Evolutionary conservation across 2,797 vertebrate genomes (phyloP).

Genomic region (Tarsius wallacei): DNA sequence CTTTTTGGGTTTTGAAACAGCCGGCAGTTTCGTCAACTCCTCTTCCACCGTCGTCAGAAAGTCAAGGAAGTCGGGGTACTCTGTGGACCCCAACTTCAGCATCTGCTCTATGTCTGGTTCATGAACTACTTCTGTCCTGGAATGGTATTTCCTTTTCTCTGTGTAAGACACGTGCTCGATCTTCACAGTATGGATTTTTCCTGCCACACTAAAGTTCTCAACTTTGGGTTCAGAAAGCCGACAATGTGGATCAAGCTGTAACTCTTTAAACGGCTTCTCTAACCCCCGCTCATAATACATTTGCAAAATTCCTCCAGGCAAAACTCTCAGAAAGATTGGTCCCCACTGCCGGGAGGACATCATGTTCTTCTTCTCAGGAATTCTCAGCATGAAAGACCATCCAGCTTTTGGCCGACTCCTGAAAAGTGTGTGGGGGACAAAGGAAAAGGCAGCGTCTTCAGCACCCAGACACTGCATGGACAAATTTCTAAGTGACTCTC

Average conservation of each 20-base stretch:
- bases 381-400: constrained; percentile 98
- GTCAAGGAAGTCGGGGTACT: constrained; percentile 95
- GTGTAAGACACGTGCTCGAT: constrained; percentile 96
- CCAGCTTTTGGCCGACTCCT: constrained; percentile 94
- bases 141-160: constrained; percentile 96
- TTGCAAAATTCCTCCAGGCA: constrained; percentile 95
- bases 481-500: constrained; percentile 80
- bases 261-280: constrained; percentile 98
- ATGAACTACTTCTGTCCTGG: constrained; percentile 95
- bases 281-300: constrained; percentile 98
- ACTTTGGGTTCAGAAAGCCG: constrained; percentile 96
- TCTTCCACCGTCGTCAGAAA: constrained; percentile 95
- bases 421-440: constrained; percentile 93
- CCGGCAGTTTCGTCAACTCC: constrained; percentile 94
- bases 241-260: constrained; percentile 96
- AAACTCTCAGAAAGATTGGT: constrained; percentile 96
- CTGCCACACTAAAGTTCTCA: constrained; percentile 95
- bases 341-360: constrained; percentile 99
- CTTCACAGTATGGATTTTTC: constrained; percentile 97
- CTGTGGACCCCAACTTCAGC: constrained; percentile 96
- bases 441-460: constrained; percentile 83
- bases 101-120: constrained; percentile 96
- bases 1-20: constrained; percentile 91
- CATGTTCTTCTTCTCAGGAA: constrained; percentile 99
- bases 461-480: background rate